A percentile compares a stretch with the other conserved stretches of the same genome.
Conservation (phyloP, 2,888 invertebrate genomes). For the Sesia apiformis region DNA sequence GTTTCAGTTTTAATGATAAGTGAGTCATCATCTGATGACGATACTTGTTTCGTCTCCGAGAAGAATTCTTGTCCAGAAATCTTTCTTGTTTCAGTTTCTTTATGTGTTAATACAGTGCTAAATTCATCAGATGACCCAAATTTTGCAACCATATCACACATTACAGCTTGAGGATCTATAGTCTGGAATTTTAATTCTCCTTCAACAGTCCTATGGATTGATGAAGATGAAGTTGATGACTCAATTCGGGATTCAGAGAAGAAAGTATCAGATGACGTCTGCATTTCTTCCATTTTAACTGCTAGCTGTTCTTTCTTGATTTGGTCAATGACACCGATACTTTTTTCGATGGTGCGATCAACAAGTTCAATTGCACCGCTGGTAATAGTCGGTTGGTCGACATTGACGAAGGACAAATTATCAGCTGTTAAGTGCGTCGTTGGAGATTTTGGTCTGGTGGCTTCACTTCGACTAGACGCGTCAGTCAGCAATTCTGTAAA, state of each 20-base stretch:
- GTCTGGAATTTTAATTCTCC: conserved; percentile 53
- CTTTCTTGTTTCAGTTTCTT: conserved; percentile 65
- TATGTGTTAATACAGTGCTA: conserved; percentile 63
- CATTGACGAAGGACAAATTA: conserved; percentile 61
- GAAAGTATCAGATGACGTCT: conserved; percentile 56
- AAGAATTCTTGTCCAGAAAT: conserved; percentile 68
- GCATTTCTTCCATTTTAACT: conserved; percentile 56
- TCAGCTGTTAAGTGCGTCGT: conserved; percentile 57
- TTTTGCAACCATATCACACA: conserved; percentile 61
- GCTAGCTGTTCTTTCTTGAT: conserved; percentile 59
- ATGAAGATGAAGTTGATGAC: conserved; percentile 59
- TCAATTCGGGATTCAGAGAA: conserved; percentile 55
- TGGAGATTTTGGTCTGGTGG: conserved; percentile 61
- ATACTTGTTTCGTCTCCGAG: conserved; percentile 62
- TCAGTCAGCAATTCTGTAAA: conserved; percentile 59
- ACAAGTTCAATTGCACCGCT: conserved; percentile 72
- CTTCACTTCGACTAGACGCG: conserved; percentile 50
- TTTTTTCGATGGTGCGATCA: conserved; percentile 63
- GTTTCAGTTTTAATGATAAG: conserved; percentile 63
- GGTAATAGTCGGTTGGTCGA: conserved; percentile 69
- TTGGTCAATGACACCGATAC: conserved; percentile 56
- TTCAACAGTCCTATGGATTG: conserved; percentile 53
- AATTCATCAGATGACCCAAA: conserved; percentile 42
- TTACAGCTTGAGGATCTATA: conserved; percentile 51
- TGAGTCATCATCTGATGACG: conserved; percentile 66